phyloP scores from a whole-genome alignment of 2,888 invertebrate genomes.

The Glaucopsyche alexis region DNA sequence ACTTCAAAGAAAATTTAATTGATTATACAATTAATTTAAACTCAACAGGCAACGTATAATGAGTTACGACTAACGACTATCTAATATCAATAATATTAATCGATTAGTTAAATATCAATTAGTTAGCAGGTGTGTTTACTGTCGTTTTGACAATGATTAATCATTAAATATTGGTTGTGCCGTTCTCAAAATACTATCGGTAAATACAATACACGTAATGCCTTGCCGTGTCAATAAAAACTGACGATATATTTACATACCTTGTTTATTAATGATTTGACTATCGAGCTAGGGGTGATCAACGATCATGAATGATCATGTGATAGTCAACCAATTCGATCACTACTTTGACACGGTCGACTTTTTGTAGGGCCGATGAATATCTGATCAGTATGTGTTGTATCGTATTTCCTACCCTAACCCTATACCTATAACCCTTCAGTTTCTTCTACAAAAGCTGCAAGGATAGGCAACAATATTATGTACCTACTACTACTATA shows the following conservation, averaged over 20 bases:
- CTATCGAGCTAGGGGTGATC: neutral
- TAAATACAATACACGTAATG: neutral
- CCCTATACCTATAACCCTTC: no score
- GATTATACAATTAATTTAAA: neutral
- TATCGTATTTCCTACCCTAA: no score
- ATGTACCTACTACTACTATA: neutral
- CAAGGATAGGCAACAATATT: no score
- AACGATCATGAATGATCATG: neutral
- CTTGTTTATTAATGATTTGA: neutral
- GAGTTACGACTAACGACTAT: slow-evolving; percentile 2
- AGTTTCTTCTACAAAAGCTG: no score
- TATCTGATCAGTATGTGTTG: no score
- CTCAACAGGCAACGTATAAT: neutral
- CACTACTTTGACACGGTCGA: no score
- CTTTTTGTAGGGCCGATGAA: no score
- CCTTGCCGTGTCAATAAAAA: neutral
- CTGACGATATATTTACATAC: neutral
- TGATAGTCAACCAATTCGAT: neutral
- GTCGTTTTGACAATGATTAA: slow-evolving; percentile 20
- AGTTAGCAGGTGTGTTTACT: slow-evolving; percentile 12
- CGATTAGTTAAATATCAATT: slow-evolving; percentile 20
- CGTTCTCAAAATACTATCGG: neutral
- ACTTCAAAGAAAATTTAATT: neutral
- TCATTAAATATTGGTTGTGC: slow-evolving; percentile 10
- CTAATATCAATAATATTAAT: neutral